Evolutionary conservation across 1,140 invertebrate genomes (phyloP).

Genomic region (Drosophila parabipectinata): DNA sequence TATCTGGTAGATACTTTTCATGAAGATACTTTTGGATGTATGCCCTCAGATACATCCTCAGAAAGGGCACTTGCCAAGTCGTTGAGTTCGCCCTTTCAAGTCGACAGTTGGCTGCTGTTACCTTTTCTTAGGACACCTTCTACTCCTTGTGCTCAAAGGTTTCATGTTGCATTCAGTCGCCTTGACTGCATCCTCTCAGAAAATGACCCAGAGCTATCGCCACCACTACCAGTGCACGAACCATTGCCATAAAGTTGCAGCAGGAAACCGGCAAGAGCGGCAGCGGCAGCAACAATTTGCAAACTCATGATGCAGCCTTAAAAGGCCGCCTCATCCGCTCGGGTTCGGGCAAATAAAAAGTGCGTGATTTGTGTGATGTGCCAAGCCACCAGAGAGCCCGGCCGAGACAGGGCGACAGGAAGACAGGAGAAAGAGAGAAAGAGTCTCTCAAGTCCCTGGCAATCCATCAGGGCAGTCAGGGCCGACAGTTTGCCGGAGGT

Average conservation of each 20-base stretch:
- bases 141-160: constrained; percentile 67
- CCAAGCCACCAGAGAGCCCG: constrained; percentile 59
- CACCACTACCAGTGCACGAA: constrained; percentile 29
- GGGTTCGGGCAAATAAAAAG: constrained; percentile 76
- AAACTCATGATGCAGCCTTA: constrained; percentile 81
- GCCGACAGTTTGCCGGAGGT: constrained; percentile 55
- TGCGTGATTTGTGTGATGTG: constrained; percentile 80
- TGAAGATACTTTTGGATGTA: too few species aligned
- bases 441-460: constrained; percentile 51
- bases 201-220: constrained; percentile 80
- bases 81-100: not conserved
- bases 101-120: constrained; percentile 24
- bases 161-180: constrained; percentile 75
- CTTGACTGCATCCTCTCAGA: constrained; percentile 71
- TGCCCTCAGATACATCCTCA: not conserved
- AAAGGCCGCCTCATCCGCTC: constrained; percentile 76
- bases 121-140: constrained; percentile 46
- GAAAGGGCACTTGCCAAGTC: constrained; percentile 24
- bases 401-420: not conserved
- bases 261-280: constrained; percentile 60
- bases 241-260: constrained; percentile 73
- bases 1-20: too few species aligned
- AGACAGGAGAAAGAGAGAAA: constrained; percentile 1
- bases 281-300: constrained; percentile 67
- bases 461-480: constrained; percentile 74